Evolutionary conservation across 2,888 invertebrate species (phyloP), one percentile per base, ranked within the genome.

Genomic region (Metacarcinus magister): DNA sequence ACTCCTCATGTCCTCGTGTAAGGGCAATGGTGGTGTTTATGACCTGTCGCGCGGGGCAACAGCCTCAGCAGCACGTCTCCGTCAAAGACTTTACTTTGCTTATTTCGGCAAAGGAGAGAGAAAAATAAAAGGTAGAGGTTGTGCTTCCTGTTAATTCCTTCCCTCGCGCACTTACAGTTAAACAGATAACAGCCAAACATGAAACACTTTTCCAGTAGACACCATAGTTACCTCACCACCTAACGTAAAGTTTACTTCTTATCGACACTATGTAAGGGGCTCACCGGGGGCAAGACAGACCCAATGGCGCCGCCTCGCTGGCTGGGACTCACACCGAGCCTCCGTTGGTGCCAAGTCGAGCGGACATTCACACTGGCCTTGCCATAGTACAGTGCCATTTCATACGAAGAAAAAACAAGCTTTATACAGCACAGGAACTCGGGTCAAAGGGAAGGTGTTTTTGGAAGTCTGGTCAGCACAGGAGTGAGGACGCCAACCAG

Each of bases 401-500:
- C 43, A 93, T 32, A 60, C 43, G 23, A 10, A 93, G 60, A 32
- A 93, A 94, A 46, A 94, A 13, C 23, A 94, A 67, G 89, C 89
- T 94, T 94, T 94, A 94, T 94, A 94, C 94, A 94, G 94, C 94
- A 89, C 87, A 89, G 94, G 94, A 94, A 87, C 94, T 94, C 39
- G 89, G 82, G 89, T 28, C 28, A n/a, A 28, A 82, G 32, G 23
- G 87, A 28, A 39, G 67, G 89, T 46, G 89, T 44, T n/a, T 91
- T 67, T 82, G 60, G 75, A 39, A 94, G 94, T 39, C 43, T 82
- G 32, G 94, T 94, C 67, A 67, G 46, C 23, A 43, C 5, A 94
- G 28, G 82, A 94, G 87, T 67, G 46, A 94, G 32, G 87, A 44
- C 28, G 28, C 43, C 43, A 7, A 94, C 82, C 67, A 94, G 60